phyloP scores from a whole-genome alignment of 2,797 vertebrate genomes.

The Aeoliscus strigatus region DNA sequence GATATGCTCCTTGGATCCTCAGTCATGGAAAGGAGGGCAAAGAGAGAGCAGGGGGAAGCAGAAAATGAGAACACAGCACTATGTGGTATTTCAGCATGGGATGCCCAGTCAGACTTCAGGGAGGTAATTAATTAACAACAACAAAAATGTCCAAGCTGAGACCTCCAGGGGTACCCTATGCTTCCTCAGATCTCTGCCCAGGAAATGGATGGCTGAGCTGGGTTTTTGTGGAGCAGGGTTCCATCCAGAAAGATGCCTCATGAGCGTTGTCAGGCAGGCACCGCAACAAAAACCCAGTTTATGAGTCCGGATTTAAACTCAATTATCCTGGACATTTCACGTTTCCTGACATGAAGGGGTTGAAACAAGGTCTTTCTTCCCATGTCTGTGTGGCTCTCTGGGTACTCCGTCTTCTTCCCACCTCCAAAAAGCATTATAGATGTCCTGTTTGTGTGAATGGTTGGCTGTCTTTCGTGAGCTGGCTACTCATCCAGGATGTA shows the following conservation, averaged over 20 bases:
- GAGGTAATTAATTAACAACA: conserved; percentile 81
- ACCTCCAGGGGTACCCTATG: conserved; percentile 58
- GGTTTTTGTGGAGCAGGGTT: conserved; percentile 51
- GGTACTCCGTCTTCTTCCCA: too few species aligned
- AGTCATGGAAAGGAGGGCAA: conserved; percentile 56
- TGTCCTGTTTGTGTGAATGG: too few species aligned
- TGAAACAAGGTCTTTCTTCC: neutral
- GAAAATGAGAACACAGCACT: conserved; percentile 60
- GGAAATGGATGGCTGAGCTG: conserved; percentile 54
- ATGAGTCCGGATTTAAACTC: conserved; percentile 18
- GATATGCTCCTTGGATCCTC: conserved; percentile 43
- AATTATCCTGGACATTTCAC: conserved; percentile 21
- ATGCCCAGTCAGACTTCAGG: conserved; percentile 70
- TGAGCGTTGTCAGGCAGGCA: conserved; percentile 31
- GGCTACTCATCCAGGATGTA: too few species aligned
- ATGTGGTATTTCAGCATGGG: conserved; percentile 60
- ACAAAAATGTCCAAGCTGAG: conserved; percentile 71
- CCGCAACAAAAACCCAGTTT: conserved; percentile 23
- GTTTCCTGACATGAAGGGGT: neutral
- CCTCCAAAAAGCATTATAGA: too few species aligned
- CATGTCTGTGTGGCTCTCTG: too few species aligned
- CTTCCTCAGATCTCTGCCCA: conserved; percentile 72
- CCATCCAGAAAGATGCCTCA: conserved; percentile 27
- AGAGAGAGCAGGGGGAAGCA: conserved; percentile 40
- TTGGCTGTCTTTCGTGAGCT: too few species aligned